phyloP scores from a whole-genome alignment of 2,888 invertebrate genomes.

The Amaurobius ferox region DNA sequence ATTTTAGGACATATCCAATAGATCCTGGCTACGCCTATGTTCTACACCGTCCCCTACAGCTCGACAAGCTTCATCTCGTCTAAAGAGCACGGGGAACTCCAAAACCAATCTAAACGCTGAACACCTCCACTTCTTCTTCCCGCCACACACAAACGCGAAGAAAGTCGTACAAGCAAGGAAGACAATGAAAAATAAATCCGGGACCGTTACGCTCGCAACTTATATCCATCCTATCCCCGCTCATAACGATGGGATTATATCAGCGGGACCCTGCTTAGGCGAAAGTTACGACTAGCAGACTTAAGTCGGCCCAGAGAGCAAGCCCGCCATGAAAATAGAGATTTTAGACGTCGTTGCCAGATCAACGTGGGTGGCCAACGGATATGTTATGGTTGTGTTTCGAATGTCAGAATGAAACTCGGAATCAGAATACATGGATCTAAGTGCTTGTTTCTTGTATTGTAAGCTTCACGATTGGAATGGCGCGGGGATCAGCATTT shows the following conservation, averaged over 20 bases:
- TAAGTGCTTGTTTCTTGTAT: no score
- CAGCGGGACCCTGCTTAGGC: slow-evolving; percentile 5
- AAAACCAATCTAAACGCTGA: no score
- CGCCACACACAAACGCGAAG: no score
- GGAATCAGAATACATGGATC: no score
- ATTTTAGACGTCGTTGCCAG: neutral
- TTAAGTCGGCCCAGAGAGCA: slow-evolving; percentile 7
- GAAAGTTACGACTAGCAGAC: slow-evolving; percentile 30
- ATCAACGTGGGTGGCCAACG: slow-evolving; percentile 23
- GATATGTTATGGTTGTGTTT: neutral
- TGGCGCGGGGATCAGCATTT: no score
- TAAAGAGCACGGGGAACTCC: no score
- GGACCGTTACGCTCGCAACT: slow-evolving; percentile 22
- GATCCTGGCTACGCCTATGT: no score
- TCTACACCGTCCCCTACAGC: no score
- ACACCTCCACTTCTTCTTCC: no score
- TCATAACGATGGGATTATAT: slow-evolving; percentile 49
- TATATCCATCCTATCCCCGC: slow-evolving; percentile 1
- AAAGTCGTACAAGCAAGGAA: neutral
- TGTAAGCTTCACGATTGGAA: no score
- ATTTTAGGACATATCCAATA: no score
- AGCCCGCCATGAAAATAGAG: slow-evolving; percentile 1
- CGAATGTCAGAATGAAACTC: neutral
- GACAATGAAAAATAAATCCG: neutral
- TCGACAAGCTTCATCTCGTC: no score